Percentiles rank a stretch among this genome's conserved stretches.
These are phyloP conservation scores for Artibeus jamaicensis DNA, from an alignment of 2,797 vertebrate genomes.

Conservation along the genomic window DNA sequence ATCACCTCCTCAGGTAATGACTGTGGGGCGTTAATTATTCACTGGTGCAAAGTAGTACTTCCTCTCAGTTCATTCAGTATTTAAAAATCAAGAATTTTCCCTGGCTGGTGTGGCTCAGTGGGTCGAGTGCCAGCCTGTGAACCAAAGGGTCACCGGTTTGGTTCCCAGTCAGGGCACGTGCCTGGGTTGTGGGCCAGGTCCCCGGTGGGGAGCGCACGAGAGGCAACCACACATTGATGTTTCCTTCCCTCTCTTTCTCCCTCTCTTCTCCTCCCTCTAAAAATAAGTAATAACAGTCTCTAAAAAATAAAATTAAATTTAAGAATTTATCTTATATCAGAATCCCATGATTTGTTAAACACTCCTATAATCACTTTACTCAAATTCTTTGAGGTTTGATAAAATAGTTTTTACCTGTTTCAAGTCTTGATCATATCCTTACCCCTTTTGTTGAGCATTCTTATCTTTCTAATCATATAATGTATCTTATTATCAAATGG, in stretches of 20 bases:
- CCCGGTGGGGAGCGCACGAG: no score
- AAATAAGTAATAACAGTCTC: neutral
- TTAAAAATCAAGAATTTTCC: neutral
- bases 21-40: neutral
- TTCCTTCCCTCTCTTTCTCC: no score
- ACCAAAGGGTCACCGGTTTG: no score
- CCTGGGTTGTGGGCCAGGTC: no score
- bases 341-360: neutral
- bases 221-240: no score
- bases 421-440: neutral
- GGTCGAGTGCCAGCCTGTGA: no score
- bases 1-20: neutral
- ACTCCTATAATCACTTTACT: neutral
- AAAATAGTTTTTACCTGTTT: neutral
- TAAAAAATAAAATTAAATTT: no score
- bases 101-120: no score
- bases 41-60: neutral
- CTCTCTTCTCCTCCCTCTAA: no score
- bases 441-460: neutral
- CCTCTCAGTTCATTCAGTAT: neutral
- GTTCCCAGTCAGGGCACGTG: no score
- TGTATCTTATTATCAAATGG: neutral
- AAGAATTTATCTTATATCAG: neutral
- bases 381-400: neutral
- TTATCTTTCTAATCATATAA: neutral